These are phyloP conservation scores for Heliconius cydno DNA, from an alignment of 2,888 invertebrate species.

Conservation along the genomic window DNA sequence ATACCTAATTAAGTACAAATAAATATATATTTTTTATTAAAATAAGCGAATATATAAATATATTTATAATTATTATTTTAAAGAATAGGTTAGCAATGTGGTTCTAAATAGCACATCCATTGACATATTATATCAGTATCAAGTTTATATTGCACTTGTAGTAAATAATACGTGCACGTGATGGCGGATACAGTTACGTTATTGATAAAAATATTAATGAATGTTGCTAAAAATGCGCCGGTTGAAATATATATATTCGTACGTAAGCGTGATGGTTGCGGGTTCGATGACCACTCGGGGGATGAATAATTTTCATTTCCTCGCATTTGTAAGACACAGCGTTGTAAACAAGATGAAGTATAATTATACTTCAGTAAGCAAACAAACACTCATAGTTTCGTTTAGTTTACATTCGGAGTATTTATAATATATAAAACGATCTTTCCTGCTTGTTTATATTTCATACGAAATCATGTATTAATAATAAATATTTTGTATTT, in stretches of 20 bases:
- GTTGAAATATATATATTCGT: no score
- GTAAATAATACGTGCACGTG: slow-evolving; percentile 25
- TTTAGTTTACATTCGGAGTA: background rate
- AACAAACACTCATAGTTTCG: no score
- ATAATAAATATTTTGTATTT: background rate
- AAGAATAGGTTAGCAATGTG: background rate
- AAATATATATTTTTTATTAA: no score
- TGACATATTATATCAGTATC: slow-evolving; percentile 8
- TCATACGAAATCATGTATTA: background rate
- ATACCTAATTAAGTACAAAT: no score
- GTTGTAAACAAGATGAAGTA: no score
- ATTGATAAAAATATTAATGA: background rate
- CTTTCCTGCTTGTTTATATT: background rate
- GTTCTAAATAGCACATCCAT: background rate
- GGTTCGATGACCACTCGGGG: no score
- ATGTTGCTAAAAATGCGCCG: background rate
- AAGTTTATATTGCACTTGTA: background rate
- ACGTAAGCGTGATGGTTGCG: no score
- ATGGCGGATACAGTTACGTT: background rate
- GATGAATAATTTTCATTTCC: no score
- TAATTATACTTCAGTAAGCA: no score
- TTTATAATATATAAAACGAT: background rate
- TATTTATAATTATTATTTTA: background rate
- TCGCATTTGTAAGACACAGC: no score
- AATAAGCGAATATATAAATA: no score